Base-by-base conservation (phyloP, 2,888 invertebrate species). In the Netelia melanura region DNA sequence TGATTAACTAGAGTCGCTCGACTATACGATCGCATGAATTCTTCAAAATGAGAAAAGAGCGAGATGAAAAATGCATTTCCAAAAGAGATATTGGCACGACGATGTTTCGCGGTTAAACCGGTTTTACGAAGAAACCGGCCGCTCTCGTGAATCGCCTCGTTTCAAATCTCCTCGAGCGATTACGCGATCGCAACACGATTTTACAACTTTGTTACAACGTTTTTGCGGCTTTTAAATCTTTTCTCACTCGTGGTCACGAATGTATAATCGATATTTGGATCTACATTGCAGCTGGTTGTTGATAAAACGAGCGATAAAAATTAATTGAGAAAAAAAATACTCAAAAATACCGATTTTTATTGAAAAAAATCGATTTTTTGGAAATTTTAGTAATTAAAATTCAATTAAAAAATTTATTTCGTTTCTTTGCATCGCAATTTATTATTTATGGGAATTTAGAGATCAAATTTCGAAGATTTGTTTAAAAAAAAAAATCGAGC, bases 31-130 rank as follows among this genome's bases (percentile, higher is more conserved):
- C 48, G 9, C 56, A 44, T 70, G 65, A 44, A 65, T 64, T 44
- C 44, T 38, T 30, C 17, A 58, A 17, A 58, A 17, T 25, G 21
- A 21, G 38, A 56, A 17, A 23, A 43, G 30, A 38, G n/a, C 58
- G 17, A 62, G 44, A 71, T 23, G 64, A 17, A 58, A 79, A 71
- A 64, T 43, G 25, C 43, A 77, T 77, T 82, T 67, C 82, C 77
- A 77, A 82, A 82, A 82, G 81, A 70, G 81, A 82, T 71, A 71
- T 82, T 58, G 70, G 17, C 17, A 71, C 76, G 76, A 30, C 43
- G 68, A 78, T 64, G 54, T 38, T 68, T 70, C 44, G 74, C 67
- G 56, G 25, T 68, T 52, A 21, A 81, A 81, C 81, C 64, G 81
- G 81, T 81, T 81, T 71, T 64, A 56, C 23, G 30, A 25, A 48